A percentile compares a stretch with the other conserved stretches of the same genome.
Conservation (phyloP, 1,140 invertebrate genomes). For the Trichonephila inaurata region DNA sequence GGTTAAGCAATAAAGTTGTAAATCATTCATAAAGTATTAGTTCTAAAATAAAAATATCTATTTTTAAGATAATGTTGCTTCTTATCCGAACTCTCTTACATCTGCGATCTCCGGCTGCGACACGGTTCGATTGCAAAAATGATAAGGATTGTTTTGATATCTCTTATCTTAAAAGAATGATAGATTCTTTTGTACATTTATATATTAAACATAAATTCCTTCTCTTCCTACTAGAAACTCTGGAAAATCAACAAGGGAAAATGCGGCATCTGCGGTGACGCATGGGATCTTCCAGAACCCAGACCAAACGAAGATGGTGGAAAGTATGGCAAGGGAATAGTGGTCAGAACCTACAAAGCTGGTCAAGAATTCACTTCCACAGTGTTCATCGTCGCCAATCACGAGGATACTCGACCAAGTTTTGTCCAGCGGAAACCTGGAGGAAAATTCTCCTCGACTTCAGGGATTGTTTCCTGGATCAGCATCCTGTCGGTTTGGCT, state of each 20-base stretch:
- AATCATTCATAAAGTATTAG: too few species aligned
- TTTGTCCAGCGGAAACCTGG: constrained; percentile 82
- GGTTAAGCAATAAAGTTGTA: too few species aligned
- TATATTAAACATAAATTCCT: background rate
- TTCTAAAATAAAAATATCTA: too few species aligned
- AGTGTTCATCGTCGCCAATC: constrained; percentile 83
- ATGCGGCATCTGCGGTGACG: constrained; percentile 93
- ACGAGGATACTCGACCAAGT: constrained; percentile 82
- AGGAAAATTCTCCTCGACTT: constrained; percentile 82
- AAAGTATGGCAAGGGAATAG: constrained; percentile 83
- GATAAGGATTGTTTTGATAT: too few species aligned
- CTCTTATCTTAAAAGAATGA: too few species aligned
- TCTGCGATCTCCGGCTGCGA: too few species aligned
- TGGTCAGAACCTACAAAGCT: constrained; percentile 81
- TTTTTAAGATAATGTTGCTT: too few species aligned
- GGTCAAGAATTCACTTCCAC: constrained; percentile 81
- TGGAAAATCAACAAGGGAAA: constrained; percentile 85
- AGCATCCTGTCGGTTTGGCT: constrained; percentile 81
- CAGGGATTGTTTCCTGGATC: constrained; percentile 85
- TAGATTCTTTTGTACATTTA: too few species aligned
- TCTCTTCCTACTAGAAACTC: constrained; percentile 59
- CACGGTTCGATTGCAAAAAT: too few species aligned
- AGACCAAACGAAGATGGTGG: constrained; percentile 86
- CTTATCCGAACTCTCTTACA: too few species aligned
- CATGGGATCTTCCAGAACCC: constrained; percentile 82